phyloP scores from a whole-genome alignment of 1,140 invertebrate genomes.

The Calosoma granatense region DNA sequence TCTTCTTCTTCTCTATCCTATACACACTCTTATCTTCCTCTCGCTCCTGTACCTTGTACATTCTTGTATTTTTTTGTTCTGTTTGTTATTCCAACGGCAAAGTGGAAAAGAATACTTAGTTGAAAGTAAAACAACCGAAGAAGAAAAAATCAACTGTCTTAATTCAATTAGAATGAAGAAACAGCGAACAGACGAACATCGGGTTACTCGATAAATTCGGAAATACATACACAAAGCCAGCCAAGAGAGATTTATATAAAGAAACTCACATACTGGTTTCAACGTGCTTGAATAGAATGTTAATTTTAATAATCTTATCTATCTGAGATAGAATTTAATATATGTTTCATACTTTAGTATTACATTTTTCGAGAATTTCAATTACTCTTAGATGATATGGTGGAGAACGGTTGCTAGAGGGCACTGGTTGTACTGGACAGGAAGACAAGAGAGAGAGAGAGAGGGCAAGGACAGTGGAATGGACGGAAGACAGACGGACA shows the following conservation, averaged over 20 bases:
- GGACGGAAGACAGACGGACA: not conserved
- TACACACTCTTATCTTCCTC: too few relatives aligned
- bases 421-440: not conserved
- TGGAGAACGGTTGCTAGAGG: not conserved
- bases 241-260: not conserved
- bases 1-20: not conserved
- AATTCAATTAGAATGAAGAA: slow-evolving; percentile 2
- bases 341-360: not conserved
- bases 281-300: too few relatives aligned
- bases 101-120: not conserved
- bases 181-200: not conserved
- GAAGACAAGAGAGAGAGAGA: not conserved
- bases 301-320: not conserved
- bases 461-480: not conserved
- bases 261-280: too few relatives aligned
- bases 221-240: not conserved
- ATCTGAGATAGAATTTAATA: not conserved
- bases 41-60: too few relatives aligned
- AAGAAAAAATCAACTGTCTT: not conserved
- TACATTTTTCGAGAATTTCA: not conserved
- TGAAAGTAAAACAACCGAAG: not conserved
- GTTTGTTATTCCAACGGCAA: not conserved
- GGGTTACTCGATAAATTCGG: not conserved
- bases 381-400: not conserved
- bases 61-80: too few relatives aligned